Evolutionary conservation across 2,888 invertebrate genomes (phyloP).

Genomic region (Rhaphigaster nebulosa): DNA sequence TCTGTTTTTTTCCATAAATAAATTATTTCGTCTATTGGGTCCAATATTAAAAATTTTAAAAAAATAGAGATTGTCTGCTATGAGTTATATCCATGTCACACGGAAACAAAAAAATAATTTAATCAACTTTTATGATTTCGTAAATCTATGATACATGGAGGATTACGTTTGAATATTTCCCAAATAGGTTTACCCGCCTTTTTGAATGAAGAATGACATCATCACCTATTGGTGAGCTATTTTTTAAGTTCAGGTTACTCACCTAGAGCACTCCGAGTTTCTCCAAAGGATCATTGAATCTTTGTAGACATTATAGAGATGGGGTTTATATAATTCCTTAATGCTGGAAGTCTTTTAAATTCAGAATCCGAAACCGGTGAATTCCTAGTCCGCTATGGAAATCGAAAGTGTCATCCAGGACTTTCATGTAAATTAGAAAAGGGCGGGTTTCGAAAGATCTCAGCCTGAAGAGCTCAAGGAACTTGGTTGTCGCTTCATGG

Average conservation of each 20-base stretch:
- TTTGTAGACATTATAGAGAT: not conserved
- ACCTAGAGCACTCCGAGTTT: not conserved
- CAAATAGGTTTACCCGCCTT: too few relatives aligned
- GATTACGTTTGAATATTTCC: too few relatives aligned
- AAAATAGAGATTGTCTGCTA: too few relatives aligned
- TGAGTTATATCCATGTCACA: too few relatives aligned
- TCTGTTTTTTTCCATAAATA: too few relatives aligned
- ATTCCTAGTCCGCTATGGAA: not conserved
- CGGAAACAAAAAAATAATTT: too few relatives aligned
- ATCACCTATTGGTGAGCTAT: not conserved
- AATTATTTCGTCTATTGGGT: too few relatives aligned
- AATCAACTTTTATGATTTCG: too few relatives aligned
- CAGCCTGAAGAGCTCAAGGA: not conserved
- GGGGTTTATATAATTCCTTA: slow-evolving; percentile 24
- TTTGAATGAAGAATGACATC: not conserved
- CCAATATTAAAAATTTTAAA: too few relatives aligned
- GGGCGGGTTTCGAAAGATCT: not conserved
- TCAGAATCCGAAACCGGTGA: not conserved
- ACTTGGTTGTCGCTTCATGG: not conserved
- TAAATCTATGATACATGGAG: too few relatives aligned
- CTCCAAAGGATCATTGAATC: not conserved
- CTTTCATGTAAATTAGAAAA: slow-evolving; percentile 40
- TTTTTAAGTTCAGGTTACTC: not conserved
- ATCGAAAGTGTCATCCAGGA: slow-evolving; percentile 29
- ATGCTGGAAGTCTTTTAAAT: not conserved